Conservation (phyloP, 2,888 invertebrate genomes). For the Sinelater perroti region DNA sequence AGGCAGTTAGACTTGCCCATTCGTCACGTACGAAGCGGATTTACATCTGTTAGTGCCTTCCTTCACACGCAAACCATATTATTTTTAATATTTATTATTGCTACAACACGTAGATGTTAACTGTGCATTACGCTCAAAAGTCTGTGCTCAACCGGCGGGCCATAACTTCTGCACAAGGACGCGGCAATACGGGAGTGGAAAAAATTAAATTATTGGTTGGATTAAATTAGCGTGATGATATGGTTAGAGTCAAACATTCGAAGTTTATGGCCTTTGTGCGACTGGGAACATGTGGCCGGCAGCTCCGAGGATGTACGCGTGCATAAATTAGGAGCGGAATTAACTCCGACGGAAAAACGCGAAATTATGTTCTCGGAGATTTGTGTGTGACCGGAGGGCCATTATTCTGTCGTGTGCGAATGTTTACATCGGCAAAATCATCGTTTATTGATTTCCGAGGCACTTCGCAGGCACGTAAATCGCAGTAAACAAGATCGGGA, state of each 20-base stretch:
- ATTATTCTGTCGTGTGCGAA: conserved; percentile 29
- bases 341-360: conserved; percentile 23
- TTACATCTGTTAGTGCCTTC: conserved; percentile 13
- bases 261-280: conserved; percentile 25
- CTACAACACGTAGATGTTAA: background rate
- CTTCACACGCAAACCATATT: conserved; percentile 17
- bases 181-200: conserved; percentile 23
- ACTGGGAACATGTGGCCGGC: conserved; percentile 30
- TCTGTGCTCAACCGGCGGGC: background rate
- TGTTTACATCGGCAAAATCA: no score
- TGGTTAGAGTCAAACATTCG: conserved; percentile 25
- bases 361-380: conserved; percentile 21
- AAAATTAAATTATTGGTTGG: conserved; percentile 22
- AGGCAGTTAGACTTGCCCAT: conserved; percentile 18
- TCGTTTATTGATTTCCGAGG: no score
- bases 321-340: conserved; percentile 36
- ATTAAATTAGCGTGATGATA: conserved; percentile 27
- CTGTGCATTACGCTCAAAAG: conserved; percentile 7
- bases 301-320: conserved; percentile 22
- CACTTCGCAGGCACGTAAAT: no score
- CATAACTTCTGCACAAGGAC: conserved; percentile 13
- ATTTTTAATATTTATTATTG: background rate
- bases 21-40: conserved; percentile 23
- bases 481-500: no score
- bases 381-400: conserved; percentile 15